Conservation (phyloP, 1,140 invertebrate genomes). For the Drosophila orena region DNA sequence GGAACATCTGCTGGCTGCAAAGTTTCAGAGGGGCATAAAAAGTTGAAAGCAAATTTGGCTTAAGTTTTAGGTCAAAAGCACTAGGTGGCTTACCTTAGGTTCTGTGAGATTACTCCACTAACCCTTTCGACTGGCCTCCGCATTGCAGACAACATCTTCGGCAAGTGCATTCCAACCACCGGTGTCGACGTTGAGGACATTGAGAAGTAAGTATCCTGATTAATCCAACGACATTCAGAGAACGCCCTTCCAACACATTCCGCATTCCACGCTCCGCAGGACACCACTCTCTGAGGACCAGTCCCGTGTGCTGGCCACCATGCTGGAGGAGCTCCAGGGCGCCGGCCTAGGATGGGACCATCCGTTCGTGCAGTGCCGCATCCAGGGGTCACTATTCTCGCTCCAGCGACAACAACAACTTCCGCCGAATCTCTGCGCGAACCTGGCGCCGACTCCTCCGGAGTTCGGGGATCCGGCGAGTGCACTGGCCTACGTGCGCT, state of each 20-base stretch:
- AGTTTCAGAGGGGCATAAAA: not conserved
- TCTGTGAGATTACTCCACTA: not conserved
- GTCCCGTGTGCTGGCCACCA: slow-evolving; percentile 78
- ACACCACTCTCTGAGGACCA: slow-evolving; percentile 82
- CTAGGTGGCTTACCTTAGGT: not conserved
- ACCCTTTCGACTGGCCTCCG: slow-evolving; percentile 1
- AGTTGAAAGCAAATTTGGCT: slow-evolving; percentile 1
- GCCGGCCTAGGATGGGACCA: slow-evolving; percentile 84
- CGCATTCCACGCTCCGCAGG: slow-evolving; percentile 23
- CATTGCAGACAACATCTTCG: slow-evolving; percentile 92
- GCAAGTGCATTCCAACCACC: slow-evolving; percentile 90
- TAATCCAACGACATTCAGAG: not conserved
- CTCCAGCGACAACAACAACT: slow-evolving; percentile 76
- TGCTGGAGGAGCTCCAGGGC: slow-evolving; percentile 84
- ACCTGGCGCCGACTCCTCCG: slow-evolving; percentile 68
- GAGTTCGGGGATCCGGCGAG: slow-evolving; percentile 87
- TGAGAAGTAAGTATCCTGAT: slow-evolving; percentile 86
- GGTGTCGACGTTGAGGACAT: slow-evolving; percentile 87
- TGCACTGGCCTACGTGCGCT: slow-evolving; percentile 91
- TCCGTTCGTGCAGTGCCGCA: slow-evolving; percentile 83
- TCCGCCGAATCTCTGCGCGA: slow-evolving; percentile 78
- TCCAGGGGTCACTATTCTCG: slow-evolving; percentile 77
- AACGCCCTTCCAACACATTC: no score
- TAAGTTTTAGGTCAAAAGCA: slow-evolving; percentile 5
- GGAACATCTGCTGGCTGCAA: not conserved